Percentiles rank a stretch among this genome's conserved stretches.
phyloP scores from a whole-genome alignment of 2,113 vertebrate species.

The Acinonyx jubatus region DNA sequence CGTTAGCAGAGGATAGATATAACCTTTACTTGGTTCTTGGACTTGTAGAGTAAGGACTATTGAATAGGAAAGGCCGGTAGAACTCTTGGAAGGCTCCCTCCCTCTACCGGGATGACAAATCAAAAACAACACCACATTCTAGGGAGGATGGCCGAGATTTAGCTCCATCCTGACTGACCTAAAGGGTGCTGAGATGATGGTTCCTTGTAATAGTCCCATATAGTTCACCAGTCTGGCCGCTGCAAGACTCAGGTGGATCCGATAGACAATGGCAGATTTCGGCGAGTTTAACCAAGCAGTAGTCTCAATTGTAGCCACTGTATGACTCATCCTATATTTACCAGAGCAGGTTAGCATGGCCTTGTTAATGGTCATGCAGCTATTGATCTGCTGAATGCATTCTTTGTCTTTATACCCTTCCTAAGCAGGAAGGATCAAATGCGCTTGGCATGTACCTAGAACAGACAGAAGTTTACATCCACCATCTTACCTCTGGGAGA shows the following conservation, averaged over 20 bases:
- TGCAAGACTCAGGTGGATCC: background rate
- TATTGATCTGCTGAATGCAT: constrained; percentile 23
- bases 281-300: background rate
- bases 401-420: background rate
- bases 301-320: background rate
- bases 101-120: background rate
- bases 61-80: background rate
- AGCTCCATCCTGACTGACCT: background rate
- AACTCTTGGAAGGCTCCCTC: background rate
- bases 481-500: background rate
- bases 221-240: background rate
- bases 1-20: background rate
- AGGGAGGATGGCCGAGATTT: background rate
- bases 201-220: background rate
- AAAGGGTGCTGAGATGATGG: background rate
- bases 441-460: background rate
- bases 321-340: background rate
- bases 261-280: background rate
- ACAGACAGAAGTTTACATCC: background rate
- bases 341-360: constrained; percentile 12
- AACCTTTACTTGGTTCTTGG: background rate
- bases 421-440: constrained; percentile 54
- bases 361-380: background rate
- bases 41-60: background rate
- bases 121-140: background rate